Base-by-base conservation (phyloP, 2,888 invertebrate genomes). In the Colostygia pectinataria region DNA sequence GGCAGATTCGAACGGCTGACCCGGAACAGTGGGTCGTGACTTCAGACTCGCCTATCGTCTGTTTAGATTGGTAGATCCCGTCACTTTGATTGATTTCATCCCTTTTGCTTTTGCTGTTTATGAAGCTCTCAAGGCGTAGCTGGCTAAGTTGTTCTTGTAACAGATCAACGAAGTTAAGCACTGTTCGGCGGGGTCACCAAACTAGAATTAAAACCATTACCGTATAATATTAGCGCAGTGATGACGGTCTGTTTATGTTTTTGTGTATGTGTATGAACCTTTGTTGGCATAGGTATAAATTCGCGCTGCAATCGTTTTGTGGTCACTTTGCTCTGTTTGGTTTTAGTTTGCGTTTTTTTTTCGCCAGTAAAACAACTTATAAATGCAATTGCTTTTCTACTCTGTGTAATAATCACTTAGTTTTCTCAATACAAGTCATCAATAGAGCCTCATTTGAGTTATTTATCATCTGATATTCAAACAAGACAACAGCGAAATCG, bases 1-100 rank as follows among this genome's bases (percentile, higher is more conserved):
- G 20, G 59, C 56, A 46, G 52, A 61, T 66, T 66, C 55, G 53
- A 67, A 60, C 52, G 59, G 53, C 42, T 41, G 55, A 57, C 42
- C 61, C 58, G 55, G 45, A 53, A 54, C 55, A 36, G 53, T 40
- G 33, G 40, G 32, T 63, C 47, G 63, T 61, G 52, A 62, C 57
- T 48, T 43, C 28, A 51, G 44, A 48, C 45, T 36, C 36, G 46
- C 41, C 28, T 33, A 51, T 45, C 40, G 31, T n/a, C 4, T 46
- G 9, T 23, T 40, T 31, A 24, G 51, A 51, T 41, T 41, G n/a
- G 20, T 38, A 40, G 51, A 52, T 52, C 42, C 45, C 37, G 51
- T 52, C 51, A 38, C 38, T 39, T 46, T 46, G 52, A 52, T 42
- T 33, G 51, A 43, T 52, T 38, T 41, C 51, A 43, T 33, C 52